Conservation (phyloP, 2,888 invertebrate genomes). For the Cataglyphis altisquamis region DNA sequence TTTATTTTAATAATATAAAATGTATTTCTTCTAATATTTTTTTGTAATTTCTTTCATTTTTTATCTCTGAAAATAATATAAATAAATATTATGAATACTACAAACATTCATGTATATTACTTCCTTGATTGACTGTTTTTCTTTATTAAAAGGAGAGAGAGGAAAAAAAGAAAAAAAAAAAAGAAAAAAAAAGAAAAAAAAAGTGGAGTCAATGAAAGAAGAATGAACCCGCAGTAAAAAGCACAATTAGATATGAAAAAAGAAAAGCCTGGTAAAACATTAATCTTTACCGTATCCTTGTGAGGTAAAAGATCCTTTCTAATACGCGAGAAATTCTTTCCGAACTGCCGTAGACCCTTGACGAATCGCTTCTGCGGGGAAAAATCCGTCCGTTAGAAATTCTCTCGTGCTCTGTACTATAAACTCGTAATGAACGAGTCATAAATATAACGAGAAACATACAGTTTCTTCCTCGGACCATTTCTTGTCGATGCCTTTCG, state of each 20-base stretch:
- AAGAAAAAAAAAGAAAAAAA: background rate
- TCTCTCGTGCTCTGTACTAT: constrained; percentile 3
- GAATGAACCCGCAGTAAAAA: background rate
- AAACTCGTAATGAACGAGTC: background rate
- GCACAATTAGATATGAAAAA: background rate
- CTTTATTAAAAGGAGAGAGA: no score
- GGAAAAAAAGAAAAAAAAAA: background rate
- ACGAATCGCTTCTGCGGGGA: constrained; percentile 95
- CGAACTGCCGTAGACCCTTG: constrained; percentile 98
- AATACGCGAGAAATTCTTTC: constrained; percentile 99
- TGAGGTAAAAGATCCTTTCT: constrained; percentile 98
- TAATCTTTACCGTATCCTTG: constrained; percentile 94
- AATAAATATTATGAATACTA: no score
- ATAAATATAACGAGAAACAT: constrained; percentile 74
- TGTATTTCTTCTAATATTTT: background rate
- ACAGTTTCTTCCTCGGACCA: constrained; percentile 99
- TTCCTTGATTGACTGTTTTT: background rate
- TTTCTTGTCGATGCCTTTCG: constrained; percentile 98
- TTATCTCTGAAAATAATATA: background rate
- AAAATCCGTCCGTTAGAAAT: constrained; percentile 44
- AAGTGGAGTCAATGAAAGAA: background rate
- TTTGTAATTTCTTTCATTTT: background rate
- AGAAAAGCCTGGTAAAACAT: background rate
- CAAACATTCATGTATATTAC: background rate
- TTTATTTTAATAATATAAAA: background rate